Base-by-base conservation (phyloP, 2,113 vertebrate species). In the Apistogramma diplotaenia region DNA sequence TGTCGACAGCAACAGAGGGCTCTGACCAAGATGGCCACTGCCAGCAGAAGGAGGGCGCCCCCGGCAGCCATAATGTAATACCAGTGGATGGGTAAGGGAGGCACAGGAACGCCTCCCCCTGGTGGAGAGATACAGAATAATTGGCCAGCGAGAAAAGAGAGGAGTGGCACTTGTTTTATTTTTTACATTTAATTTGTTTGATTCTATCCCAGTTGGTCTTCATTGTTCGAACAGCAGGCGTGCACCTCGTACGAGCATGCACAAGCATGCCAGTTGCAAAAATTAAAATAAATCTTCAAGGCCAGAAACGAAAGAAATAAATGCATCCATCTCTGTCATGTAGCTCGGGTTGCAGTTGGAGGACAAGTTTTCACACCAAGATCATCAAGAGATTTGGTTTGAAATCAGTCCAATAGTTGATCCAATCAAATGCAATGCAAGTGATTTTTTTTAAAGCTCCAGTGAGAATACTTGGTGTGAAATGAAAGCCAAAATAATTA, bases 41-140 rank as follows among this genome's bases (percentile, higher is more conserved):
- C 96, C 96, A 99, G 96, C 93, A 99, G 96, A 95, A 98, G 96
- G 95, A 98, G 95, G 94, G 97, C 97, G 89, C 96, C 98, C 91
- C 97, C 98, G 81, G 96, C 97, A 85, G 98, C 98, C 96, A 99
- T 97, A 93, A 98, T 96, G 97, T 99, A 99, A 98, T 99, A 99
- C 98, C 98, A 99, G 97, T 97, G 98, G 97, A 97, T 96, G 96
- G 97, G 97, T 93, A 99, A 96, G 94, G 97, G 97, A 95, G 97
- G 97, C 96, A 98, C 96, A 95, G 95, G 97, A 94, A 97, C 96
- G 95, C 96, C 97, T 96, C 96, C 97, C 97, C 97, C 97, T 99
- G 97, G 96, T 97, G 97, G 96, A 98, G 96, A 99, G 96, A 99
- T 96, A 98, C 95, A 98, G 95, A 97, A 94, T 94, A 96, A 96